Evolutionary conservation across 2,113 vertebrate genomes (phyloP).

Genomic region (Chauna torquata): DNA sequence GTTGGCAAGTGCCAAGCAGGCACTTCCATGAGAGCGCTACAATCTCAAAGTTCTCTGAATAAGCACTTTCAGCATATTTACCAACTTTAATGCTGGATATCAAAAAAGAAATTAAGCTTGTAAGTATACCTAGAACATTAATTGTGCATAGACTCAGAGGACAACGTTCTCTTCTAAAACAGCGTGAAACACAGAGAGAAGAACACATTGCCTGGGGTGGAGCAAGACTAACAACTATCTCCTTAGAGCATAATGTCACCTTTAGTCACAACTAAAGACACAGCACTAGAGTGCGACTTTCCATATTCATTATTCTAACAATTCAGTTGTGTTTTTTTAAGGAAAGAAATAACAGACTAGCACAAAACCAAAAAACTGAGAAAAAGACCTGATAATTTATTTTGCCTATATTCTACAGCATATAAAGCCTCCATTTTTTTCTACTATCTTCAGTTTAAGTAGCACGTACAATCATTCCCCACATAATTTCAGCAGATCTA

Average conservation of each 20-base stretch:
- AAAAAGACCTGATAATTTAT: neutral
- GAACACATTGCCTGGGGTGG: accelerated
- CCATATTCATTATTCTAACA: neutral
- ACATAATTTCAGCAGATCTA: neutral
- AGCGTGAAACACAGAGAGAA: neutral
- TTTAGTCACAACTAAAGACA: neutral
- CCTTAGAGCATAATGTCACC: neutral
- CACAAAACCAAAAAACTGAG: neutral
- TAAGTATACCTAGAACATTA: neutral
- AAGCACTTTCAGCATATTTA: neutral
- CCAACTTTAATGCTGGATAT: neutral
- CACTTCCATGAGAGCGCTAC: accelerated
- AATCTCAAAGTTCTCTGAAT: neutral
- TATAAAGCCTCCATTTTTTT: neutral
- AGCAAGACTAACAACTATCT: neutral
- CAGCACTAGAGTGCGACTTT: neutral
- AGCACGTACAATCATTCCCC: neutral
- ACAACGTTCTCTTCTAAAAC: neutral
- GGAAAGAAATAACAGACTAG: neutral
- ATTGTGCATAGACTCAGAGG: neutral
- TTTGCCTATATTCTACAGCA: neutral
- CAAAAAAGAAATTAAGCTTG: neutral
- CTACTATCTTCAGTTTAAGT: neutral
- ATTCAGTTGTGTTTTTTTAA: neutral
- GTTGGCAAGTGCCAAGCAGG: neutral